Evolutionary conservation across 1,140 invertebrate species (phyloP), one percentile per base, ranked within the genome.

Genomic region (Hermetia illucens): DNA sequence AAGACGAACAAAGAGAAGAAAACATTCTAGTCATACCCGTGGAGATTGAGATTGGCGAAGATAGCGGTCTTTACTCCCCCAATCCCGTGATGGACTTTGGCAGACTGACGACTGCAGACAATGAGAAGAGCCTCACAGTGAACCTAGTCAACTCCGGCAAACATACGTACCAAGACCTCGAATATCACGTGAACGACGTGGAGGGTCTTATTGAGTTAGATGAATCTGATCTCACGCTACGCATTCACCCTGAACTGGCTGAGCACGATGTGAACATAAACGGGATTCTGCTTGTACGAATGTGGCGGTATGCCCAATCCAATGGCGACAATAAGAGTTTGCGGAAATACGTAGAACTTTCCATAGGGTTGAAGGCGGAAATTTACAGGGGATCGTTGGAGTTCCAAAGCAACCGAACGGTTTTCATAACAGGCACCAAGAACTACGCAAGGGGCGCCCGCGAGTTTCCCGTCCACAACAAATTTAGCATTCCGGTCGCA

Each of bases 41-140:
- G n/a, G 86, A 91, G 65, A 75, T 91, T 15, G 83, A 91, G 70
- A 85, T 92, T 29, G 68, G 75, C 40, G 69, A 74, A 34, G 53
- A 64, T 49, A 70, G 78, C 47, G 81, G 83, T 36, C 67, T 89
- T 36, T 87, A 84, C 63, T 72, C 77, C 30, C 73, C 77, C 29
- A 74, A 77, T 48, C 82, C 86, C 41, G 62, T 77, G 42, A 68
- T 91, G 25, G 83, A 92, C 65, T 89, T 92, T 65, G 87, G 86
- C 2, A 50, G 52, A 1, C 10, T 58, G 5, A 42, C 48, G 21
- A 55, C 43, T 70, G 85, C 5, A 30, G 16, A 34, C n/a, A 31
- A 32, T 4, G 33, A 18, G 6, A 36, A 52, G n/a, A n/a, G 16
- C 44, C 48, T 30, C 34, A 25, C 40, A 16, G 25, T 56, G 32